Evolutionary conservation across 2,888 invertebrate species (phyloP).

Genomic region (Drosophila recens): DNA sequence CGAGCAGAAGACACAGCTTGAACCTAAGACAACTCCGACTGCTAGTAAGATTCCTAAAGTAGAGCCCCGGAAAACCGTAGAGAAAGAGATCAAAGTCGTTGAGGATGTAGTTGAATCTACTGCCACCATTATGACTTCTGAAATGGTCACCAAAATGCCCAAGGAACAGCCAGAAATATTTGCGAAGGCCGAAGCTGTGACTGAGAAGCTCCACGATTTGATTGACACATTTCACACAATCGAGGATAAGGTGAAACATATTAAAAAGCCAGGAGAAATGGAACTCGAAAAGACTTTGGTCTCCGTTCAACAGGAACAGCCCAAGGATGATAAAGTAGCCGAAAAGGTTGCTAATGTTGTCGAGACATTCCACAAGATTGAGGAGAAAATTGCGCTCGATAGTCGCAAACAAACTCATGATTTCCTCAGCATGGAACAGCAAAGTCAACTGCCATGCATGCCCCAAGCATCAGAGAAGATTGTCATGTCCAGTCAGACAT

Average conservation of each 20-base stretch:
- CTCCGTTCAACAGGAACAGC: constrained; percentile 2
- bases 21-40: constrained; percentile 57
- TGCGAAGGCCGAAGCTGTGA: constrained; percentile 66
- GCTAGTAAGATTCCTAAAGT: constrained; percentile 74
- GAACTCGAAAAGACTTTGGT: constrained; percentile 26
- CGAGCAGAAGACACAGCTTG: constrained; percentile 62
- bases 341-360: constrained; percentile 58
- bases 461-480: constrained; percentile 35
- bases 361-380: constrained; percentile 72
- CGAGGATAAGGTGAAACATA: constrained; percentile 48
- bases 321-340: constrained; percentile 58
- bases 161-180: constrained; percentile 53
- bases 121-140: constrained; percentile 62
- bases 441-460: constrained; percentile 66
- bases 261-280: constrained; percentile 48
- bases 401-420: constrained; percentile 72
- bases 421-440: constrained; percentile 77
- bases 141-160: constrained; percentile 44
- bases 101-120: constrained; percentile 66
- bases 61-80: constrained; percentile 69
- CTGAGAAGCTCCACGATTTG: constrained; percentile 63
- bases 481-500: constrained; percentile 61
- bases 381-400: constrained; percentile 59
- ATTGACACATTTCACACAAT: constrained; percentile 70
- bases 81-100: constrained; percentile 56